These are phyloP conservation scores for Labeo catla DNA, from an alignment of 2,113 vertebrate species.

Conservation along the genomic window DNA sequence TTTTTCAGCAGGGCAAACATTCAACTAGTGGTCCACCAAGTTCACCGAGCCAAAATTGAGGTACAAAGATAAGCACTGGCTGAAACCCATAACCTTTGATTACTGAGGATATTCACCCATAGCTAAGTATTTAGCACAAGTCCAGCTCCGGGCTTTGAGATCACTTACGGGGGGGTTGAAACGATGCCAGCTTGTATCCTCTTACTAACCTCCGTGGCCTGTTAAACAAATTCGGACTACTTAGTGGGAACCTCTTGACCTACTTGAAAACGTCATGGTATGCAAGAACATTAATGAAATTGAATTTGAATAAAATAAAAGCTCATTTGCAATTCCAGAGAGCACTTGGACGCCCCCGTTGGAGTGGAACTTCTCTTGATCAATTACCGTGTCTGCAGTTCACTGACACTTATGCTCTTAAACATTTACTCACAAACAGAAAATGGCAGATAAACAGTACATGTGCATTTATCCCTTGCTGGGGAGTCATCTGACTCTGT, in stretches of 20 bases:
- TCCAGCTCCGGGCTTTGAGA: background rate
- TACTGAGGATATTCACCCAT: background rate
- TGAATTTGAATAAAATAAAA: slow-evolving; percentile 42
- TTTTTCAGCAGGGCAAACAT: background rate
- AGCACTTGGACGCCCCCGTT: slow-evolving; percentile 27
- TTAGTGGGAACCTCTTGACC: slow-evolving; percentile 35
- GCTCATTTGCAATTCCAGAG: slow-evolving; percentile 35
- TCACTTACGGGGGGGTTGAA: slow-evolving; percentile 5
- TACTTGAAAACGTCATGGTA: slow-evolving; percentile 29
- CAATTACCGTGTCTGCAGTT: slow-evolving; percentile 28
- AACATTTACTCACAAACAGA: slow-evolving; percentile 28
- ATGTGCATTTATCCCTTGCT: slow-evolving; percentile 37
- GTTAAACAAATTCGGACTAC: slow-evolving; percentile 35
- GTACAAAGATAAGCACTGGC: background rate
- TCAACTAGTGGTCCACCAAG: background rate
- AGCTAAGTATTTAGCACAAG: background rate
- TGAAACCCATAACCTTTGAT: background rate
- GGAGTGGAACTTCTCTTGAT: slow-evolving; percentile 41
- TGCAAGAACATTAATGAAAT: slow-evolving; percentile 41
- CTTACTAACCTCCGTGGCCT: slow-evolving; percentile 11
- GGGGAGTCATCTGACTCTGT: slow-evolving; percentile 1
- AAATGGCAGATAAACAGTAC: background rate
- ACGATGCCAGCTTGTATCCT: slow-evolving; percentile 1
- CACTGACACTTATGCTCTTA: slow-evolving; percentile 34
- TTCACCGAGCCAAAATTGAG: background rate